Evolutionary conservation across 2,888 invertebrate species (phyloP).

Genomic region (Sminthurinus aureus): DNA sequence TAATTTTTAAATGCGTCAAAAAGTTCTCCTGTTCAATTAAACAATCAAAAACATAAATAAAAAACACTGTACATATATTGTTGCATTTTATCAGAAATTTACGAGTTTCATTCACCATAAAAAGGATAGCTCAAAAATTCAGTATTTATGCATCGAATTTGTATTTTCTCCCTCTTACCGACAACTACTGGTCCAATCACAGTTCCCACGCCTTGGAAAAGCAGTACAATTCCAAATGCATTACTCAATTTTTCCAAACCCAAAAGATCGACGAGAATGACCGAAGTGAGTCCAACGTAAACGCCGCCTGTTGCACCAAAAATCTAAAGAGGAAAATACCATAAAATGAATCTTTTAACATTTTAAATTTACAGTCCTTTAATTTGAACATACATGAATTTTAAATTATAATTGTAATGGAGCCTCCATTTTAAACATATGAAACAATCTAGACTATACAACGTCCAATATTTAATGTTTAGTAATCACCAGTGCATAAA

Average conservation of each 20-base stretch:
- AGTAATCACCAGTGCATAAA: constrained; percentile 72
- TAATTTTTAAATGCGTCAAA: constrained; percentile 45
- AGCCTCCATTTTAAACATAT: too few species aligned
- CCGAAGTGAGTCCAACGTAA: constrained; percentile 95
- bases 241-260: constrained; percentile 93
- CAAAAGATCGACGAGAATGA: constrained; percentile 90
- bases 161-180: too few species aligned
- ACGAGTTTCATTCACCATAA: too few species aligned
- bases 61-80: too few species aligned
- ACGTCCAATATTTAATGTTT: too few species aligned
- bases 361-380: neutral
- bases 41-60: too few species aligned
- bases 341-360: neutral
- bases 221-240: constrained; percentile 88
- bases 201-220: constrained; percentile 94
- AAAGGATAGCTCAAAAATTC: too few species aligned
- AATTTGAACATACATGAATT: neutral
- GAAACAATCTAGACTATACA: too few species aligned
- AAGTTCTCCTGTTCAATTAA: constrained; percentile 25
- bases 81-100: too few species aligned
- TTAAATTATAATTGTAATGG: too few species aligned
- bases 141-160: neutral
- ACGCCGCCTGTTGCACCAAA: constrained; percentile 94
- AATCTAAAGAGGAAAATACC: constrained; percentile 70
- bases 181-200: constrained; percentile 91